Evolutionary conservation across 1,140 invertebrate species (phyloP).

Genomic region (Gryon sp.): DNA sequence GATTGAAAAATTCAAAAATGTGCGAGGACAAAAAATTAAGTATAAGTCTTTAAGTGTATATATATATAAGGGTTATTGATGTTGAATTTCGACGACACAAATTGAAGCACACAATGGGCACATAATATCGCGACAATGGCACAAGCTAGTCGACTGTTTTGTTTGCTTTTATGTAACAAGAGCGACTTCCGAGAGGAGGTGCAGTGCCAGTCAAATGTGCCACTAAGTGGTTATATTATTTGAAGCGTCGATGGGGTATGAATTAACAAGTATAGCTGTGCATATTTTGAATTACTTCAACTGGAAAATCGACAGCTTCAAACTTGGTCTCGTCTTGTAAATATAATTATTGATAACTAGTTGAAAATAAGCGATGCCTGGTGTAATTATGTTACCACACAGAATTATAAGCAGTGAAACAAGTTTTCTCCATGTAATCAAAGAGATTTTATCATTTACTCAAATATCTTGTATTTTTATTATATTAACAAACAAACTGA

Average conservation of each 20-base stretch:
- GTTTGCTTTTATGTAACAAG: conserved; percentile 61
- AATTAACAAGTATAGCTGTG: conserved; percentile 33
- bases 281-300: neutral
- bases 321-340: too few relatives aligned
- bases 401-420: too few relatives aligned
- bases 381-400: too few relatives aligned
- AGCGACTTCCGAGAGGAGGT: conserved; percentile 44
- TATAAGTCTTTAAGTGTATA: conserved; percentile 2
- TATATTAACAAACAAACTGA: too few relatives aligned
- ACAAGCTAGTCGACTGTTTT: conserved; percentile 47
- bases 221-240: conserved; percentile 56
- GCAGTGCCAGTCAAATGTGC: conserved; percentile 55
- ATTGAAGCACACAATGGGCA: conserved; percentile 4
- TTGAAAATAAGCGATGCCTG: too few relatives aligned
- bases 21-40: neutral
- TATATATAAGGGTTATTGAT: conserved; percentile 15
- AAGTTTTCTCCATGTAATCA: too few relatives aligned
- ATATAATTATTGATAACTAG: too few relatives aligned
- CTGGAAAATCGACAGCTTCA: conserved; percentile 26
- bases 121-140: conserved; percentile 39
- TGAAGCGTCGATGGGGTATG: conserved; percentile 45
- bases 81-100: conserved; percentile 14
- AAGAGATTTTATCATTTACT: too few relatives aligned
- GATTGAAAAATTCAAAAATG: neutral
- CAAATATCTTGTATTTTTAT: too few relatives aligned